A percentile compares a stretch with the other conserved stretches of the same genome.
These are phyloP conservation scores for Etheostoma nigrum DNA, from an alignment of 2,797 vertebrate species.

Conservation along the genomic window DNA sequence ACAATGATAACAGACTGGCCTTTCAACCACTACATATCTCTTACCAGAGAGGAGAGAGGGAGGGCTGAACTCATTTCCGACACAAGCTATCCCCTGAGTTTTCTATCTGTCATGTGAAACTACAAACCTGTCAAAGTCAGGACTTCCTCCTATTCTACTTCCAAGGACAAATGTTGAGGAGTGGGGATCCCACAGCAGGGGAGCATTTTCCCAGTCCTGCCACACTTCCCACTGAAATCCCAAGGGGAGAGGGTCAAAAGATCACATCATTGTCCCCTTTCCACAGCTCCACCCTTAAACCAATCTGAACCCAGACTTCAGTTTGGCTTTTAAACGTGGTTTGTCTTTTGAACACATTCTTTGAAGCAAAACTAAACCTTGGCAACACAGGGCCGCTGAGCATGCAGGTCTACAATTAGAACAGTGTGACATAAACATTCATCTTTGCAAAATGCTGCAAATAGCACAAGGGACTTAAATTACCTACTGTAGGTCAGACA, in stretches of 20 bases:
- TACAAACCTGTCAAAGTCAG: conserved; percentile 95
- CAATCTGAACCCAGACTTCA: conserved; percentile 33
- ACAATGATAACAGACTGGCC: conserved; percentile 31
- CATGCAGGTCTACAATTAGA: conserved; percentile 38
- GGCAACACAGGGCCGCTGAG: background rate
- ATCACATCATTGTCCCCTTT: conserved; percentile 65
- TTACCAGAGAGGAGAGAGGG: conserved; percentile 17
- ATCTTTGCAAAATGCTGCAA: conserved; percentile 51
- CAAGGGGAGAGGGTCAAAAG: conserved; percentile 60
- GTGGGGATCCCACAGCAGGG: conserved; percentile 88
- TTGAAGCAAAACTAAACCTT: conserved; percentile 16
- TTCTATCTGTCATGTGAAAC: conserved; percentile 88
- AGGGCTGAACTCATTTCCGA: conserved; percentile 70
- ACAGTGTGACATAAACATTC: conserved; percentile 35
- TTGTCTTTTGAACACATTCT: background rate
- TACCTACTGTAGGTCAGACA: background rate
- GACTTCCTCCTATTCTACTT: conserved; percentile 97
- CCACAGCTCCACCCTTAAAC: conserved; percentile 63
- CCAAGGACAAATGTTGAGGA: conserved; percentile 88
- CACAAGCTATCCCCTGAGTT: conserved; percentile 72
- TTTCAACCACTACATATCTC: conserved; percentile 10
- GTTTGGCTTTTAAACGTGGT: conserved; percentile 10
- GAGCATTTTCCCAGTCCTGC: conserved; percentile 79
- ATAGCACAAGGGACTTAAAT: conserved; percentile 15
- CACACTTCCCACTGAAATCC: conserved; percentile 73